phyloP scores from a whole-genome alignment of 1,140 invertebrate genomes.

The Hesperophylax magnus region DNA sequence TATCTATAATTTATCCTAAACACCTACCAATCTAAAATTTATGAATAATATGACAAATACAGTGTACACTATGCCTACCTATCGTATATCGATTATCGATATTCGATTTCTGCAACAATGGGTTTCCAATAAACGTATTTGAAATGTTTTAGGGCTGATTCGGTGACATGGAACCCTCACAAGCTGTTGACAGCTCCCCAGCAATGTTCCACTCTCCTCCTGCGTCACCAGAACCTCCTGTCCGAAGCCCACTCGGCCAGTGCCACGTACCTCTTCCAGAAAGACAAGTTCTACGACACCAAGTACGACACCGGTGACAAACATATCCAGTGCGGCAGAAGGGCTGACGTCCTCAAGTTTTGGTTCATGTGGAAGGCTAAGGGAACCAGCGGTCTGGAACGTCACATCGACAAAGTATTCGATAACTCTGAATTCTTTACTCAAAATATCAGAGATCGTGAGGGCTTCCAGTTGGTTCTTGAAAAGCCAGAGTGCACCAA shows the following conservation, averaged over 20 bases:
- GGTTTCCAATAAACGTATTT: background rate
- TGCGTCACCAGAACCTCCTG: constrained; percentile 79
- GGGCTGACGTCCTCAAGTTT: constrained; percentile 95
- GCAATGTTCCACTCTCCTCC: constrained; percentile 90
- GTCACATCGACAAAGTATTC: constrained; percentile 86
- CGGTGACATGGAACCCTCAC: constrained; percentile 95
- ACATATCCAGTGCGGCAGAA: constrained; percentile 91
- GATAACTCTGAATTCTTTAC: constrained; percentile 81
- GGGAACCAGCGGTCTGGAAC: constrained; percentile 84
- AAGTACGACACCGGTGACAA: constrained; percentile 94
- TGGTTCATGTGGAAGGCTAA: constrained; percentile 99
- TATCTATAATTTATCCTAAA: too few species aligned
- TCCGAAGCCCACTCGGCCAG: constrained; percentile 77
- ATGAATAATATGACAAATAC: too few species aligned
- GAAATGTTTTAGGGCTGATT: constrained; percentile 75
- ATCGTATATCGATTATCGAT: too few species aligned
- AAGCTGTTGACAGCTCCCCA: constrained; percentile 91
- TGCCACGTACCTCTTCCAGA: constrained; percentile 94
- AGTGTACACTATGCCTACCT: too few species aligned
- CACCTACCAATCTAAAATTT: background rate
- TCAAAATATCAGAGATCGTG: constrained; percentile 75
- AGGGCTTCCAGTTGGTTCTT: constrained; percentile 82
- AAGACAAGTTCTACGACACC: constrained; percentile 97
- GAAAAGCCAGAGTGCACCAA: constrained; percentile 93
- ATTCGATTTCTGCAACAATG: background rate